Evolutionary conservation across 2,797 vertebrate genomes (phyloP).

Genomic region (Periophthalmus magnuspinnatus): DNA sequence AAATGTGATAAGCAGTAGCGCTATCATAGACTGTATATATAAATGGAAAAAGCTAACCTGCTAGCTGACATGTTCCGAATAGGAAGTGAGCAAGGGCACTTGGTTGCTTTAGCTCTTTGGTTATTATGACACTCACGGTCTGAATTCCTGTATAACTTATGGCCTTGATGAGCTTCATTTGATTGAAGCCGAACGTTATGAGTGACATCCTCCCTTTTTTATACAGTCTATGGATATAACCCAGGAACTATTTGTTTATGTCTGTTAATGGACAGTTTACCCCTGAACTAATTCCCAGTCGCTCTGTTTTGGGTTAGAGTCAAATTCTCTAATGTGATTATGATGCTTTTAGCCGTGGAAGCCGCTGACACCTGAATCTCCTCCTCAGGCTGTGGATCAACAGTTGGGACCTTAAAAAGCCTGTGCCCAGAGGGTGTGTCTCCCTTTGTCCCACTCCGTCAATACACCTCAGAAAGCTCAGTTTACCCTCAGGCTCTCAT

Average conservation of each 20-base stretch:
- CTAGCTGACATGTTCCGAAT: no score
- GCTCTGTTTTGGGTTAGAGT: background rate
- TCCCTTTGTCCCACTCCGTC: background rate
- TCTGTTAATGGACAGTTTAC: background rate
- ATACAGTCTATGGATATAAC: background rate
- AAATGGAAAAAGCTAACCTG: no score
- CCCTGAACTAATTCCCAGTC: background rate
- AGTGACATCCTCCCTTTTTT: no score
- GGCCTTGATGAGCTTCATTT: no score
- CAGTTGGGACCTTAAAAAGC: slow-evolving; percentile 12
- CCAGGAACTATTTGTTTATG: background rate
- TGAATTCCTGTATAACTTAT: no score
- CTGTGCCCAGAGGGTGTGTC: slow-evolving; percentile 4
- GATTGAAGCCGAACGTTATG: no score
- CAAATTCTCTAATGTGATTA: slow-evolving; percentile 10
- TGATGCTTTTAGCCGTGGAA: slow-evolving; percentile 9
- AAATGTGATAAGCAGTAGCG: background rate
- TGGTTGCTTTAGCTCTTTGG: no score
- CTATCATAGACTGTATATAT: no score
- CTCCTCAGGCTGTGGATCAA: slow-evolving; percentile 1
- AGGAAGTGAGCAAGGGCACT: no score
- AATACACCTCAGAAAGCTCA: background rate
- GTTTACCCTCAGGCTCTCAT: background rate
- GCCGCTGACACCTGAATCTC: slow-evolving; percentile 12
- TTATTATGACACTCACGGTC: no score